Base-by-base conservation (phyloP, 1,140 invertebrate species). In the Drosophila pandora region DNA sequence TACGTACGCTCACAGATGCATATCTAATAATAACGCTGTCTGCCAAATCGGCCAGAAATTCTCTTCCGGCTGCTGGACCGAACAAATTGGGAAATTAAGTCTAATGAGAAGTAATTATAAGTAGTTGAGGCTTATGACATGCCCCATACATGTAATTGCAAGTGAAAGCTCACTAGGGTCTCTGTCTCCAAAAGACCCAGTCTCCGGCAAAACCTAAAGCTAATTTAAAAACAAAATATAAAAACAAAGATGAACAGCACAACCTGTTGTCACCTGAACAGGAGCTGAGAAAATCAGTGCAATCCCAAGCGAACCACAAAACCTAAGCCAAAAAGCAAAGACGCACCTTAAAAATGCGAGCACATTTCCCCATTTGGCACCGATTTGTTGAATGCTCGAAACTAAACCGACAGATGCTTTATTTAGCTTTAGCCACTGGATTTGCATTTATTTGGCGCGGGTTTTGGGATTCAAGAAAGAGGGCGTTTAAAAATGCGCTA, bases 61-160 rank as follows among this genome's bases (percentile, higher is more conserved):
- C 65, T 68, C 71, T 75, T 75, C 71, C 71, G 71, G 71, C 60
- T 75, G 48, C 37, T 43, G 13, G 41, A 21, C 23, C 43, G 7
- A 58, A 17, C 55, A 63, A 72, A 69, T 69, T 80, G 49, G 50
- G 60, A 48, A 82, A 87, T 82, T 87, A 76, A 22, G 59, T 63
- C 22, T 71, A 77, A 85, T 85, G 65, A 48, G 47, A 48, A 30
- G 39, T 63, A 73, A 68, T 62, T 63, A 55, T 39, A 30, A 30
- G 21, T 41, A 28, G 25, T 28, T 28, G 39, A 73, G 54, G 65
- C 49, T 48, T 30, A n/a, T 81, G 30, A 62, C 74, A 58, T 75
- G 74, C 49, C 12, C n/a, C 7, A 37, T 21, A 67, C 41, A 12
- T 17, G 17, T 17, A 73, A 63, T 67, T 68, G 64, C 62, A 64